Conservation (phyloP, 2,797 vertebrate genomes). For the Agapornis canus region DNA sequence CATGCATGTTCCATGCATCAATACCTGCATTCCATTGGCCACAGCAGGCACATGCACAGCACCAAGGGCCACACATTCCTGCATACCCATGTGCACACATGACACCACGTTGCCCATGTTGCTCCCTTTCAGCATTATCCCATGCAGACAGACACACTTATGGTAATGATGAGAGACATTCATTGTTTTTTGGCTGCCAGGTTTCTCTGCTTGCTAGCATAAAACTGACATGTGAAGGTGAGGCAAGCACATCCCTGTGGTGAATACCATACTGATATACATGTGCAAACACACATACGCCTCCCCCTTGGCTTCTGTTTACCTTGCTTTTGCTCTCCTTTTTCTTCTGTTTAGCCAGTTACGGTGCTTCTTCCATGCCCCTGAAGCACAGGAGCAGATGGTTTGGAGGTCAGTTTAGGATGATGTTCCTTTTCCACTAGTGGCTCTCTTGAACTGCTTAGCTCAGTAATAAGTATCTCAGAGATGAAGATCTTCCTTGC, state of each 20-base stretch:
- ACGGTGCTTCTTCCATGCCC: neutral
- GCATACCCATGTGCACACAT: neutral
- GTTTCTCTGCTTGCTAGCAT: neutral
- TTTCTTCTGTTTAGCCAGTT: neutral
- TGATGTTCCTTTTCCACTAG: neutral
- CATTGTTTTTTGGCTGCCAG: neutral
- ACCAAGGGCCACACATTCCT: neutral
- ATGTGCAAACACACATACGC: fast-evolving
- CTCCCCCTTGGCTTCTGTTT: neutral
- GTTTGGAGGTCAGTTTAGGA: neutral
- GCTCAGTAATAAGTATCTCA: neutral
- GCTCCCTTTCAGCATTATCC: neutral
- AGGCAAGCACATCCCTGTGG: neutral
- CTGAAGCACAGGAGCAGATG: neutral
- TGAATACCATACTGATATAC: fast-evolving
- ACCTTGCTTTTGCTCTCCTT: neutral
- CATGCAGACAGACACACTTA: neutral
- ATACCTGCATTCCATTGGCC: neutral
- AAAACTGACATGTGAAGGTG: neutral
- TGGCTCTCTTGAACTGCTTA: neutral
- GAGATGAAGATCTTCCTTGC: neutral
- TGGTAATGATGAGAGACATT: neutral
- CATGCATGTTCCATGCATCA: fast-evolving
- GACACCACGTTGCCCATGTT: neutral
- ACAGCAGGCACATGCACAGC: neutral